These are phyloP conservation scores for Acrobasis suavella DNA, from an alignment of 2,888 invertebrate genomes.

Conservation along the genomic window DNA sequence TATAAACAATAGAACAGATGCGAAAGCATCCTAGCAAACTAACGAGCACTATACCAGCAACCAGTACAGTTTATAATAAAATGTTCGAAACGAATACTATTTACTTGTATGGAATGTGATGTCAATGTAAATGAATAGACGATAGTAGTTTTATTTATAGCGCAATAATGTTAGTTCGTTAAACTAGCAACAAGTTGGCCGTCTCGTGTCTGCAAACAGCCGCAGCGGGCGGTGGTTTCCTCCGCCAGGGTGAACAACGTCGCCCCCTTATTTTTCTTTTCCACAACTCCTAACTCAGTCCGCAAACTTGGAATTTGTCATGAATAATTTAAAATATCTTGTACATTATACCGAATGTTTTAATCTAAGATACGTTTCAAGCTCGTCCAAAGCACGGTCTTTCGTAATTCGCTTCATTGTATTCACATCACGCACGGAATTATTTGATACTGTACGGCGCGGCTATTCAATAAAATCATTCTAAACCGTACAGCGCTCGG, in stretches of 20 bases:
- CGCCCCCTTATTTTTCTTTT: conserved; percentile 59
- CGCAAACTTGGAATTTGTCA: conserved; percentile 69
- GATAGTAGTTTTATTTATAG: conserved; percentile 9
- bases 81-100: background rate
- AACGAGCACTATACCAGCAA: too few relatives aligned
- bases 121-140: background rate
- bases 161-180: conserved; percentile 18
- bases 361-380: conserved; percentile 33
- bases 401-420: conserved; percentile 53
- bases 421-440: conserved; percentile 58
- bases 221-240: conserved; percentile 52
- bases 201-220: conserved; percentile 21
- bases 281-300: conserved; percentile 49
- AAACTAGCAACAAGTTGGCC: conserved; percentile 20
- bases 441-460: conserved; percentile 51
- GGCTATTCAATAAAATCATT: conserved; percentile 36
- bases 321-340: conserved; percentile 72
- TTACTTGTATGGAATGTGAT: background rate
- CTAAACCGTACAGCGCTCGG: conserved; percentile 27
- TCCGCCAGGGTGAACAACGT: conserved; percentile 47
- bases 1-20: too few relatives aligned
- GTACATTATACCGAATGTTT: conserved; percentile 57
- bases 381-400: conserved; percentile 47
- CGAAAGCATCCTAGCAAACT: too few relatives aligned
- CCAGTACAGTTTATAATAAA: background rate